Conservation (phyloP, 2,113 vertebrate genomes). For the Ploceus nigricollis region DNA sequence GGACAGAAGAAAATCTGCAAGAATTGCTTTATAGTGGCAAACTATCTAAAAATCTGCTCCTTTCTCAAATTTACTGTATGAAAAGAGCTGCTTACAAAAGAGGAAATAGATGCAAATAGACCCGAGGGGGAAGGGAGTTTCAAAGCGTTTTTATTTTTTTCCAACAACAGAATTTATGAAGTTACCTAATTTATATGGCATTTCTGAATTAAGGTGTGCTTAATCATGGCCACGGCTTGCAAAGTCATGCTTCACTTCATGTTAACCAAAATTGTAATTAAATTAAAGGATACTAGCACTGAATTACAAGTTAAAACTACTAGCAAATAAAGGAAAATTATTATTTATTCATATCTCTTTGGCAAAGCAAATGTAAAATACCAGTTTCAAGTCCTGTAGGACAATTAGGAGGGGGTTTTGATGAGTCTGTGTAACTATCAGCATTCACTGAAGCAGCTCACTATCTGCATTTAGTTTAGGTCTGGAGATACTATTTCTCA, state of each 20-base stretch:
- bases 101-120: background rate
- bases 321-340: background rate
- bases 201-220: background rate
- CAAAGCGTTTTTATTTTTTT: background rate
- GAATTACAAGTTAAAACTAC: background rate
- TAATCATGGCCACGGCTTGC: background rate
- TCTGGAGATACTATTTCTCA: background rate
- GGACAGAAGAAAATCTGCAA: background rate
- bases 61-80: background rate
- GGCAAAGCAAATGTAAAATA: background rate
- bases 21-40: background rate
- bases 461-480: background rate
- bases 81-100: background rate
- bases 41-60: background rate
- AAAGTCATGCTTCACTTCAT: background rate
- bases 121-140: background rate
- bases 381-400: background rate
- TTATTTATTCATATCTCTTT: background rate
- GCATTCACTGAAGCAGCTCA: background rate
- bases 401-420: background rate
- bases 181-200: background rate
- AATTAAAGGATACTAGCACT: background rate
- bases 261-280: background rate
- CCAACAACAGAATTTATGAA: background rate
- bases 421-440: background rate